Evolutionary conservation across 1,140 invertebrate species (phyloP), one percentile per base, ranked within the genome.

Genomic region (Carposina sasakii): DNA sequence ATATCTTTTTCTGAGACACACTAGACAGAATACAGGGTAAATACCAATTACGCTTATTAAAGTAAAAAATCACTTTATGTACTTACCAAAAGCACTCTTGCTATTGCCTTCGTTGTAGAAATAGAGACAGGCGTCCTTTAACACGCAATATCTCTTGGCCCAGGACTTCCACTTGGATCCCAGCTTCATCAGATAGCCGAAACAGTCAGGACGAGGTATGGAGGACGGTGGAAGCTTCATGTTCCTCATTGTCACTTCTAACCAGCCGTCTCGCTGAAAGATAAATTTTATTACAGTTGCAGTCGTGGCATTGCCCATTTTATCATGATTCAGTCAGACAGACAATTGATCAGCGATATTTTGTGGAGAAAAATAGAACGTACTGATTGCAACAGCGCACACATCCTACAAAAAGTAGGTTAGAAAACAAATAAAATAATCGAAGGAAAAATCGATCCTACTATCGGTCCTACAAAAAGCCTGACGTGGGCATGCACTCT

Each of bases 101-200:
- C 95, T 92, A 69, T 93, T 93, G 10, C 90, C 91, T 74, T 96
- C 94, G 60, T 92, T 91, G 83, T 97, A 98, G 83, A 98, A 97
- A 85, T 97, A 98, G 9, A 98, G 87, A 63, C 94, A 96, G 34
- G 96, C 96, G 81, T 98, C 96, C 79, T 98, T 98, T 3, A 98
- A 88, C 16, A 98, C 93, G 86, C 96, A 98, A 86, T 97, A 98
- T 34, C 96, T 89, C 63, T 93, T 91, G 49, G 92, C 93, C 96
- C 96, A 98, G 37, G 88, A 91, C 84, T 93, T 95, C 90, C 87
- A 92, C 76, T 89, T 91, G 60, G 79, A 92, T 71, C 86, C 90
- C 24, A 94, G 88, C 78, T 97, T 98, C 67, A 90, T 90, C 16
- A 98, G 87, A 76, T 94, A 95, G 12, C 97, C 97, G 65, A 93